phyloP scores from a whole-genome alignment of 1,140 invertebrate species.

The Eupristina koningsbergeri region DNA sequence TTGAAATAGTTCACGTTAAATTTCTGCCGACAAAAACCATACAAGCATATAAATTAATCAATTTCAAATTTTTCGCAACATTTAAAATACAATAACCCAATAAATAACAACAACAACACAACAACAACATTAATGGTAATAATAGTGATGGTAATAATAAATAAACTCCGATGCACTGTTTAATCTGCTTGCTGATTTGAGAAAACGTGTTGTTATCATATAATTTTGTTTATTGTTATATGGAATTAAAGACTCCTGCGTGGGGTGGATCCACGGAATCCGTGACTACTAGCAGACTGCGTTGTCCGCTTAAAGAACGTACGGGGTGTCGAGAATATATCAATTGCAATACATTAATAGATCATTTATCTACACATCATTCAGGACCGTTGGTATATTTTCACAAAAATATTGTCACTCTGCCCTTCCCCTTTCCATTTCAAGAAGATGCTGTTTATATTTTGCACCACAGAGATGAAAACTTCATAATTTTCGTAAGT shows the following conservation, averaged over 20 bases:
- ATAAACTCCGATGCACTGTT: too few species aligned
- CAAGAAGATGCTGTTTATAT: conserved; percentile 59
- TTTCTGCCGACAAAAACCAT: too few species aligned
- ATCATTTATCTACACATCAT: conserved; percentile 62
- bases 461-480: conserved; percentile 61
- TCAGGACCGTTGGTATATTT: conserved; percentile 64
- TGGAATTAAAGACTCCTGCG: conserved; percentile 53
- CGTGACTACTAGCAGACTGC: conserved; percentile 55
- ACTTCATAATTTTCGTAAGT: conserved; percentile 67
- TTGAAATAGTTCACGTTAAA: too few species aligned
- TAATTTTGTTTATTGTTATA: background rate
- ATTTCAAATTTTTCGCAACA: too few species aligned
- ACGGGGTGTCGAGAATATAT: conserved; percentile 59
- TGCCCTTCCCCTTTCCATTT: conserved; percentile 65
- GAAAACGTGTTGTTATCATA: too few species aligned
- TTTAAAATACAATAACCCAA: too few species aligned
- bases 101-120: too few species aligned
- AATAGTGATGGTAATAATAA: too few species aligned
- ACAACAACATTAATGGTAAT: too few species aligned
- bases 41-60: too few species aligned
- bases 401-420: conserved; percentile 55
- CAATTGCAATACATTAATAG: conserved; percentile 56
- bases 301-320: conserved; percentile 60
- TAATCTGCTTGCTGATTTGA: too few species aligned
- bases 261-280: conserved; percentile 69